Base-by-base conservation (phyloP, 2,797 vertebrate species). In the Pteronotus mesoamericanus region DNA sequence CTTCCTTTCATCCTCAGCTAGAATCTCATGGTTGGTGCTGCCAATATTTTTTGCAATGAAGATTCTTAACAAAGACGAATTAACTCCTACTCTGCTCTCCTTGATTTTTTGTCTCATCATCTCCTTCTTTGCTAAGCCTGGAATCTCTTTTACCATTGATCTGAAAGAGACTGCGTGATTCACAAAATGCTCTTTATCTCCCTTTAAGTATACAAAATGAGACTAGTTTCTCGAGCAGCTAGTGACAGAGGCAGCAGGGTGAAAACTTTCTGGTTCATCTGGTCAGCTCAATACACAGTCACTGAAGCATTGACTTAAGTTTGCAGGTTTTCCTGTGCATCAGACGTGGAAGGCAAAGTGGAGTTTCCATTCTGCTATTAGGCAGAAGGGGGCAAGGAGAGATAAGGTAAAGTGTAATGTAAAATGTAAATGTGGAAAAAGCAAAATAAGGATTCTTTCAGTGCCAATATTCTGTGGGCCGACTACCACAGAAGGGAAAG, bases 21-120 rank as follows among this genome's bases (percentile, higher is more conserved):
- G n/a, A 84, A 34, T 95, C 86, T 96, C 71, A 79, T 0, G 10
- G 42, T 74, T 57, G 29, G 12, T 68, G 22, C 89, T 96, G 86
- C 42, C 94, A 86, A 71, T 95, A 91, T 59, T 93, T 94, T 94
- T 51, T 89, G 61, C 72, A 77, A 39, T 71, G 37, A 91, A 82
- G 37, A 79, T 86, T 92, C 64, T 86, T 91, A 91, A 95, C 86
- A 95, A 86, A 96, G 97, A 98, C 96, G 91, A 98, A 97, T 96
- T 95, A 98, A 96, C 97, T 96, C 95, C 94, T 89, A 44, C 59
- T 19, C 19, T 34, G n/a, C 37, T 95, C 68, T 71, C 59, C 90
- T 96, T 91, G 86, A 93, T 89, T 79, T 92, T 96, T 69, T 22
- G 53, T 89, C 53, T 97, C 82, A 83, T 95, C 94, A 92, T 95